Percentiles rank a stretch among this genome's conserved stretches.
These are phyloP conservation scores for Odontomyia ornata DNA, from an alignment of 2,888 invertebrate genomes.

Conservation along the genomic window DNA sequence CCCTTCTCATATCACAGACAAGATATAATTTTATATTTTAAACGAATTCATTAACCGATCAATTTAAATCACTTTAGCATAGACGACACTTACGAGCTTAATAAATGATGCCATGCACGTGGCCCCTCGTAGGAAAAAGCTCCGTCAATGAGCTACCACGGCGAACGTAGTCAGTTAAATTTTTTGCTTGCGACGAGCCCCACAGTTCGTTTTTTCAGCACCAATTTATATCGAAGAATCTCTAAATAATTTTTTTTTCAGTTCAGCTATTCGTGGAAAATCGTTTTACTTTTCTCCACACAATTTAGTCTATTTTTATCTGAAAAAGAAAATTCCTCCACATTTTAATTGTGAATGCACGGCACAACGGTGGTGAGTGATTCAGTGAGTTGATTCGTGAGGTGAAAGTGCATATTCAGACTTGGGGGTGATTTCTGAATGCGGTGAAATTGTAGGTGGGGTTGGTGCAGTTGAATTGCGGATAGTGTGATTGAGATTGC, in stretches of 20 bases:
- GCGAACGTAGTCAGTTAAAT: constrained; percentile 6
- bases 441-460: neutral
- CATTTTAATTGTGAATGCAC: constrained; percentile 12
- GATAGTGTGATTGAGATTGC: no score
- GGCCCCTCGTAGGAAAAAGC: neutral
- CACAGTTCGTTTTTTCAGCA: neutral
- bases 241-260: no score
- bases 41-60: constrained; percentile 36
- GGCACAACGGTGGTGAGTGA: neutral
- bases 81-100: constrained; percentile 11
- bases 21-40: neutral
- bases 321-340: no score
- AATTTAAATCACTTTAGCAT: constrained; percentile 39
- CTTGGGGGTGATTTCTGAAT: neutral
- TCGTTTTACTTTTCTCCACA: no score
- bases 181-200: constrained; percentile 5
- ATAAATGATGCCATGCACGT: constrained; percentile 8
- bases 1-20: neutral
- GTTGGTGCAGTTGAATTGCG: constrained; percentile 13
- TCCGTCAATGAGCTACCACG: neutral
- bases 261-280: neutral
- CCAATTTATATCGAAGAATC: neutral
- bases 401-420: neutral
- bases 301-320: no score
- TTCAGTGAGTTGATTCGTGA: neutral